Evolutionary conservation across 2,797 vertebrate genomes (phyloP).

Genomic region (Hoplostethus mediterraneus): DNA sequence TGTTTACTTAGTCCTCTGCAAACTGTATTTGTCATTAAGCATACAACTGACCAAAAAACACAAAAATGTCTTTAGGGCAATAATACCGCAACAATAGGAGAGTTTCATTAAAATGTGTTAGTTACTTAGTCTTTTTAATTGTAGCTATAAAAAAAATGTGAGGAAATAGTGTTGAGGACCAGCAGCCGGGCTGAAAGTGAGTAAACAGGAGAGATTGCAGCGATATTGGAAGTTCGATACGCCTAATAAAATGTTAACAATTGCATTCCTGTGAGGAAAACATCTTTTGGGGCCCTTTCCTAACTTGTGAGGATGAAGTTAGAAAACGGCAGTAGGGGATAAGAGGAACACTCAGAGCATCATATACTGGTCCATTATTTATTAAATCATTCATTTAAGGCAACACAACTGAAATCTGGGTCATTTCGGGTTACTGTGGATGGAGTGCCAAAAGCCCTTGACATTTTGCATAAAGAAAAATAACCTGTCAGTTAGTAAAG

Average conservation of each 20-base stretch:
- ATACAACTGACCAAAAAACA: conserved; percentile 20
- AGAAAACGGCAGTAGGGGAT: conserved; percentile 22
- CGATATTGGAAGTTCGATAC: conserved; percentile 20
- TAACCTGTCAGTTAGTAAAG: conserved; percentile 81
- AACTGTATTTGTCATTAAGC: conserved; percentile 22
- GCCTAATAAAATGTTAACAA: conserved; percentile 3
- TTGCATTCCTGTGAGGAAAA: conserved; percentile 23
- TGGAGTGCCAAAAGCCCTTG: conserved; percentile 91
- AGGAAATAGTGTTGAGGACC: conserved; percentile 20
- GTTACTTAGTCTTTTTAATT: not conserved
- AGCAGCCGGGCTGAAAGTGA: conserved; percentile 38
- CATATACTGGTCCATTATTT: conserved; percentile 74
- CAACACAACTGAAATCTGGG: conserved; percentile 88
- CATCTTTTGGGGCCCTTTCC: conserved; percentile 24
- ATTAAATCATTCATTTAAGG: conserved; percentile 83
- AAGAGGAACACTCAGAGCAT: conserved; percentile 62
- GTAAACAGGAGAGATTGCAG: conserved; percentile 26
- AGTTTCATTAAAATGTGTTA: conserved; percentile 13
- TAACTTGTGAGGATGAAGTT: conserved; percentile 28
- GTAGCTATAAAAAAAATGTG: conserved; percentile 11
- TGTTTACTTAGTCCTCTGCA: conserved; percentile 3
- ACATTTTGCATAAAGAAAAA: conserved; percentile 86
- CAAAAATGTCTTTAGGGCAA: conserved; percentile 10
- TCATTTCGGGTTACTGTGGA: conserved; percentile 91
- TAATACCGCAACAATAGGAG: conserved; percentile 7